Conservation (phyloP, 1,140 invertebrate genomes). For the Dendroctonus valens region DNA sequence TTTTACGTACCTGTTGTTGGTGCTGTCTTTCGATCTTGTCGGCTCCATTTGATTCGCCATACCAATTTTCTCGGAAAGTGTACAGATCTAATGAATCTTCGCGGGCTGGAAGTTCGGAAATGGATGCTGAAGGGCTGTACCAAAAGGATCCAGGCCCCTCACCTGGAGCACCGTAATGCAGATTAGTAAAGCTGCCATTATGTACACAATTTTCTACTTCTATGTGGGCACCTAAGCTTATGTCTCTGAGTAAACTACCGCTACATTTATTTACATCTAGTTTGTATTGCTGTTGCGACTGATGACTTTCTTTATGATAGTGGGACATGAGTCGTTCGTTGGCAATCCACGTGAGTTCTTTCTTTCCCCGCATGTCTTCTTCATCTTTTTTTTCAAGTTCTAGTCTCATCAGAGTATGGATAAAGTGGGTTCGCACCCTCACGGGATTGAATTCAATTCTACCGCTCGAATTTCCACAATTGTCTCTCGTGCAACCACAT, state of each 20-base stretch:
- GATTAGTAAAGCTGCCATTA: slow-evolving; percentile 62
- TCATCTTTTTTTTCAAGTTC: slow-evolving; percentile 83
- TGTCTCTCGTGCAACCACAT: slow-evolving; percentile 92
- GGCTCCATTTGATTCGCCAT: slow-evolving; percentile 49
- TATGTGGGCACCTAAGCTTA: slow-evolving; percentile 56
- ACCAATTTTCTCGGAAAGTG: slow-evolving; percentile 66
- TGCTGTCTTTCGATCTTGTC: slow-evolving; percentile 51
- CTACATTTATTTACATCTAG: slow-evolving; percentile 39
- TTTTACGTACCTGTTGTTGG: slow-evolving; percentile 30
- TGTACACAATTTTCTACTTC: slow-evolving; percentile 64
- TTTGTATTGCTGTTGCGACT: slow-evolving; percentile 20
- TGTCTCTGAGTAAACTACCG: slow-evolving; percentile 55
- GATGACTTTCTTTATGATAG: slow-evolving; percentile 35
- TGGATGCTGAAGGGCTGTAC: slow-evolving; percentile 31
- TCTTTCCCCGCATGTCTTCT: slow-evolving; percentile 50
- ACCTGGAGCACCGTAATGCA: slow-evolving; percentile 57
- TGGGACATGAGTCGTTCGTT: slow-evolving; percentile 42
- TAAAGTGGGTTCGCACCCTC: slow-evolving; percentile 94
- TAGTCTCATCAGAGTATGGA: slow-evolving; percentile 93
- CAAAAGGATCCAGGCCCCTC: slow-evolving; percentile 42
- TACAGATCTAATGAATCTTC: slow-evolving; percentile 67
- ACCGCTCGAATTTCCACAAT: slow-evolving; percentile 89
- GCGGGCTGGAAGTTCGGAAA: slow-evolving; percentile 54
- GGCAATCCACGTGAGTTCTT: slow-evolving; percentile 47
- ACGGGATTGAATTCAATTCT: slow-evolving; percentile 96